phyloP scores from a whole-genome alignment of 35 echinoderm and acorn worm genomes.

The Heliocidaris erythrogramma region DNA sequence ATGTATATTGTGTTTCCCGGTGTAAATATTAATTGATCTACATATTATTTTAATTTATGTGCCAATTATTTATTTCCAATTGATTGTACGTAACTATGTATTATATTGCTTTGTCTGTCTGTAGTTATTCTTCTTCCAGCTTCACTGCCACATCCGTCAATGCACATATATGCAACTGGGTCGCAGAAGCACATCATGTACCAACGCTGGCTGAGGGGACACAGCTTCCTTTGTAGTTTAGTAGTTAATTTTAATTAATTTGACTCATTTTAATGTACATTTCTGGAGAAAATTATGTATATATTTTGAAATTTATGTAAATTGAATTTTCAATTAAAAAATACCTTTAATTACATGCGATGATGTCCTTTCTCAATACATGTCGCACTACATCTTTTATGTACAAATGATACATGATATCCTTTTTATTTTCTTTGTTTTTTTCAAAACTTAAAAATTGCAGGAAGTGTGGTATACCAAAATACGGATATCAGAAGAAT shows the following conservation, averaged over 20 bases:
- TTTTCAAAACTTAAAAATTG: not conserved
- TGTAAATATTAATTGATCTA: constrained; percentile 28
- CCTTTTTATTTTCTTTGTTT: constrained; percentile 24
- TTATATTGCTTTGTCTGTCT: not conserved
- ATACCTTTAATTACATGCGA: not conserved
- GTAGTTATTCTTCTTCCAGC: not conserved
- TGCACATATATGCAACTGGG: not conserved
- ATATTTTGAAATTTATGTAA: not conserved
- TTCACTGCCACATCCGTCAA: not conserved
- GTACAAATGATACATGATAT: not conserved
- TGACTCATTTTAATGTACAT: not conserved
- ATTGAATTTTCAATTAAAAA: constrained; percentile 9
- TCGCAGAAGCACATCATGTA: not conserved
- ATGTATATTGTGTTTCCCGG: not conserved
- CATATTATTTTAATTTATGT: not conserved
- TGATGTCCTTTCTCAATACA: not conserved
- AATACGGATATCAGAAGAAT: not conserved
- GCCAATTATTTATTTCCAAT: not conserved
- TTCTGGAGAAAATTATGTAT: not conserved
- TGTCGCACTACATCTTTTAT: not conserved
- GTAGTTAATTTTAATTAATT: not conserved
- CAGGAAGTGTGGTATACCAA: not conserved
- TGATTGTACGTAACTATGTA: not conserved
- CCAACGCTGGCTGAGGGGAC: not conserved
- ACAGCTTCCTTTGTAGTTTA: not conserved